Evolutionary conservation across 92 coral and sea anemone species (phyloP).

Genomic region (Zoanthus gigantus): DNA sequence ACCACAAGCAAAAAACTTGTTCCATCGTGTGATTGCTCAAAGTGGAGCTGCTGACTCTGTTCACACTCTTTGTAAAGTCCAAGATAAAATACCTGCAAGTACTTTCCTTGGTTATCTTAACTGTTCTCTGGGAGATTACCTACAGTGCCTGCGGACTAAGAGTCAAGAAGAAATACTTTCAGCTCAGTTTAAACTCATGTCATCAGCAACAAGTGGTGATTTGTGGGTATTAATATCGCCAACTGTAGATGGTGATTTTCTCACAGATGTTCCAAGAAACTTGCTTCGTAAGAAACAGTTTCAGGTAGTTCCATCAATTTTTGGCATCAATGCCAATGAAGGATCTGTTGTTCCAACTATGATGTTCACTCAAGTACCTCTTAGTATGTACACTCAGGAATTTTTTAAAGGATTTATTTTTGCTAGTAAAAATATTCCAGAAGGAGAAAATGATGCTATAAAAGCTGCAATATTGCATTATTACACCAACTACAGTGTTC

Average conservation of each 20-base stretch:
- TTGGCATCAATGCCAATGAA: constrained; percentile 45
- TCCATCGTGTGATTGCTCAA: constrained; percentile 52
- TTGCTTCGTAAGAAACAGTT: constrained; percentile 39
- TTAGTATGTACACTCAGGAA: constrained; percentile 1
- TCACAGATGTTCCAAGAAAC: constrained; percentile 31
- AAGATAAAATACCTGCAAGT: not conserved
- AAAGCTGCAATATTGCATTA: constrained; percentile 62
- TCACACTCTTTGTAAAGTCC: not conserved
- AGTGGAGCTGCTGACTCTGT: constrained; percentile 39
- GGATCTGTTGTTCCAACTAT: constrained; percentile 29
- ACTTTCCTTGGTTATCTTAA: not conserved
- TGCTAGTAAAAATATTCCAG: constrained; percentile 5
- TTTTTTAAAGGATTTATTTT: constrained; percentile 26
- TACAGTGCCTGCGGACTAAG: constrained; percentile 18
- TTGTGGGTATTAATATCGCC: not conserved
- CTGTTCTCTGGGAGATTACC: not conserved
- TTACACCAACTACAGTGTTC: constrained; percentile 61
- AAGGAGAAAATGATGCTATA: constrained; percentile 44
- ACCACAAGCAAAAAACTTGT: constrained; percentile 45
- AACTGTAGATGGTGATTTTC: constrained; percentile 46
- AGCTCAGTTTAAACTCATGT: not conserved
- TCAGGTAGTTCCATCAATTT: constrained; percentile 40
- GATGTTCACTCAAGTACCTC: not conserved
- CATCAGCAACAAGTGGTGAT: constrained; percentile 9
- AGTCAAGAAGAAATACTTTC: constrained; percentile 11